These are phyloP conservation scores for Drosophila neonasuta DNA, from an alignment of 2,888 invertebrate genomes.

Conservation along the genomic window DNA sequence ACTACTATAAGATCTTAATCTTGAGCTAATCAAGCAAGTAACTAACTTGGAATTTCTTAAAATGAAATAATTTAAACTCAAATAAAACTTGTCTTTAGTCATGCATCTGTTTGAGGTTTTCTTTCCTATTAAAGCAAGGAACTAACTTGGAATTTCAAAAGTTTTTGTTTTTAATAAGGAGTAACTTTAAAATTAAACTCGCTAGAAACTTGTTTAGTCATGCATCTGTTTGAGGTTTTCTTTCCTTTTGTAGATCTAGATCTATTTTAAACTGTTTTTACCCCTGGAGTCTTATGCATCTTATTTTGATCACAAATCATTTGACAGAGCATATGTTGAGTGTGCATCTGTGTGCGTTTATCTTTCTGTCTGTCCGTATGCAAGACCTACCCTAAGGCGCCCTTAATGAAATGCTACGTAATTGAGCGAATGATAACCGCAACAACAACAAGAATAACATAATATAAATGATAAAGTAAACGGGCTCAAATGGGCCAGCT, in stretches of 20 bases:
- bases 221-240: no score
- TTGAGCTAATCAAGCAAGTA: no score
- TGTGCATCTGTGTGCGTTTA: constrained; percentile 2
- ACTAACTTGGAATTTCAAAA: no score
- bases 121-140: no score
- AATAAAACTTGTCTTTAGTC: not conserved
- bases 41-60: no score
- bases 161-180: no score
- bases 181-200: no score
- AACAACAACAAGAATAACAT: constrained; percentile 12
- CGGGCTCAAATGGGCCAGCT: constrained; percentile 42
- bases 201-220: no score
- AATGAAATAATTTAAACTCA: no score
- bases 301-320: constrained; percentile 24
- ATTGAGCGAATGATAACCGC: constrained; percentile 66
- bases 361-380: not conserved
- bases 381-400: constrained; percentile 48
- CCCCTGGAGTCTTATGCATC: not conserved
- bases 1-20: not conserved
- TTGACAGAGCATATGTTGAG: constrained; percentile 22
- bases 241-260: not conserved
- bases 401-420: constrained; percentile 38
- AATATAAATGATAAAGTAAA: constrained; percentile 30
- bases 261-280: not conserved
- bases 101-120: not conserved